Evolutionary conservation across 2,113 vertebrate species (phyloP).

Genomic region (Calidris pugnax): DNA sequence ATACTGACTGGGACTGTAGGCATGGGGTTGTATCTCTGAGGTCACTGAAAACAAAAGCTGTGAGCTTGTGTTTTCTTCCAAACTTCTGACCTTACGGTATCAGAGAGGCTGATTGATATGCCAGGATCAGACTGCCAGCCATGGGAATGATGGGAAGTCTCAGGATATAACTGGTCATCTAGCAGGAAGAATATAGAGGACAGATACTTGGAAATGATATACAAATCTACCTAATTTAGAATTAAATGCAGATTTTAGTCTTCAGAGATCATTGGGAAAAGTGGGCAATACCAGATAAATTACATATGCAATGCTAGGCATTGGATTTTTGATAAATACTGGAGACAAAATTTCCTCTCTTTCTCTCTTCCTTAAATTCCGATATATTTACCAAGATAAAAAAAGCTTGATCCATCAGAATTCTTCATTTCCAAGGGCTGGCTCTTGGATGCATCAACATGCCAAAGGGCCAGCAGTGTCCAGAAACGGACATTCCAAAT

Average conservation of each 20-base stretch:
- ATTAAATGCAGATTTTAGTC: neutral
- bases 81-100: neutral
- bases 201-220: neutral
- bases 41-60: neutral
- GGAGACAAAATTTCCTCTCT: neutral
- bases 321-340: neutral
- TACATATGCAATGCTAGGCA: neutral
- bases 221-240: neutral
- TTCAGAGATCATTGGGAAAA: neutral
- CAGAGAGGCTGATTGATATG: neutral
- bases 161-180: neutral
- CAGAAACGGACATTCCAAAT: neutral
- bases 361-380: neutral
- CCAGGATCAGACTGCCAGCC: neutral
- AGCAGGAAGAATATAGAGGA: neutral
- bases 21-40: neutral
- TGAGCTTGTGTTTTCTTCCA: neutral
- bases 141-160: neutral
- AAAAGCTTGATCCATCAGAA: neutral
- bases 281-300: neutral
- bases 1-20: neutral
- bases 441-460: neutral
- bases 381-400: neutral
- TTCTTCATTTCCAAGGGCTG: neutral
- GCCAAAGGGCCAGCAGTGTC: neutral